Base-by-base conservation (phyloP, 2,113 vertebrate genomes). In the Perca fluviatilis region DNA sequence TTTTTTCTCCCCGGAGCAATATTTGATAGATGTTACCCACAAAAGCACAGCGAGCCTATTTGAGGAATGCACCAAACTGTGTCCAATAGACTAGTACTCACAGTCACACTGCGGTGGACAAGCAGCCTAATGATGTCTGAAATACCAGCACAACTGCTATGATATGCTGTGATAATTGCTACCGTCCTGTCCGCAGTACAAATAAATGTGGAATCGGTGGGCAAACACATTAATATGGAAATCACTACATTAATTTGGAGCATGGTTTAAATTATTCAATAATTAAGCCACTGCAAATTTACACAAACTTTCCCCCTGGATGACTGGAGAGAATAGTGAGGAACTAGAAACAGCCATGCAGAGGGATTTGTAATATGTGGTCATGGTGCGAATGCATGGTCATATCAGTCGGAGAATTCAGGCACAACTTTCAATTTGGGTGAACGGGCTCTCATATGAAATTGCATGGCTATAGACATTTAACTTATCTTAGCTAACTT, bases 141-240 rank as follows among this genome's bases (percentile, higher is more conserved):
- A 92, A 92, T 90, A 90, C 84, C 72, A 51, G 72, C 87, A 86
- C 87, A 82, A 87, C 85, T 87, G 81, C 75, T 91, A 90, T 92
- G 91, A 94, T 91, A 88, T 86, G 91, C 91, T 89, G 85, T 91
- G 87, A 92, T 92, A 94, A 94, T 93, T 91, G 88, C 85, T 85
- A 91, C 71, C 88, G 85, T 91, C 87, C 91, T 92, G 92, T 90
- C 93, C 89, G 77, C 92, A 89, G 84, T 88, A 86, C 91, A 93
- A 94, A 93, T 92, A 93, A 88, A 91, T 88, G 91, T 93, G 90
- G 90, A 94, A 94, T 89, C 79, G 77, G 88, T 93, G 33, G 89
- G 93, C 94, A 95, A 94, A 95, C 93, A 94, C 91, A 95, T 95
- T 94, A 95, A 94, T 94, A 94, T 95, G 93, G 94, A 94, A 94